Evolutionary conservation across 2,888 invertebrate species (phyloP).

Genomic region (Cyaniris semiargus): DNA sequence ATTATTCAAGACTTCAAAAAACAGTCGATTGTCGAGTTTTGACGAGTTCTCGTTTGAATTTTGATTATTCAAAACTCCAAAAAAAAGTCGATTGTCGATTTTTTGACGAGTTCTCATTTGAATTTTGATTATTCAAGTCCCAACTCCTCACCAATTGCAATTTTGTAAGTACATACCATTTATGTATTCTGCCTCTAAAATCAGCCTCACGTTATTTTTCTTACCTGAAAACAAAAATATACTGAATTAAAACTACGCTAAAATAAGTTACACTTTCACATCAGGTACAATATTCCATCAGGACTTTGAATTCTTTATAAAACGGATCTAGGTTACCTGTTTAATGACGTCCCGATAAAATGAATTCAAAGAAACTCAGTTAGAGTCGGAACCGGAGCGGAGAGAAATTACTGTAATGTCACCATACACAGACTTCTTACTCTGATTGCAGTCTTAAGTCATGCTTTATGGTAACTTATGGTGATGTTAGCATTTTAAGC

Average conservation of each 20-base stretch:
- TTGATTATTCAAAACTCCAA: too few relatives aligned
- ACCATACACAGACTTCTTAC: background rate
- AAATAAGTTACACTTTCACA: background rate
- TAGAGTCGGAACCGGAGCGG: background rate
- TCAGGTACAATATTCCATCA: background rate
- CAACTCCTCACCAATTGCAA: too few relatives aligned
- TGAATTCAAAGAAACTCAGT: background rate
- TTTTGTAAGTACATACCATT: too few relatives aligned
- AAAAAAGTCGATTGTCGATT: too few relatives aligned
- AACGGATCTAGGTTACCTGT: background rate
- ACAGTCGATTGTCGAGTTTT: too few relatives aligned
- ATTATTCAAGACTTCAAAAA: too few relatives aligned
- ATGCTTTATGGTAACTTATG: too few relatives aligned
- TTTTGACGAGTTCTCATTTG: too few relatives aligned
- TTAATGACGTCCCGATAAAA: background rate
- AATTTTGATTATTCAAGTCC: too few relatives aligned
- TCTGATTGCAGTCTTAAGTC: background rate
- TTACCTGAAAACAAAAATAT: slow-evolving; percentile 1
- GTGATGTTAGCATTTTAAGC: too few relatives aligned
- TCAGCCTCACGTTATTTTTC: background rate
- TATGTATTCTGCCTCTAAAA: background rate
- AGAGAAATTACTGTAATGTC: background rate
- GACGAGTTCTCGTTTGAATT: too few relatives aligned
- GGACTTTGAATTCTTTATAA: background rate
- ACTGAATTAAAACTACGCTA: background rate